phyloP scores from a whole-genome alignment of 2,888 invertebrate species.

The Microchrysa polita region DNA sequence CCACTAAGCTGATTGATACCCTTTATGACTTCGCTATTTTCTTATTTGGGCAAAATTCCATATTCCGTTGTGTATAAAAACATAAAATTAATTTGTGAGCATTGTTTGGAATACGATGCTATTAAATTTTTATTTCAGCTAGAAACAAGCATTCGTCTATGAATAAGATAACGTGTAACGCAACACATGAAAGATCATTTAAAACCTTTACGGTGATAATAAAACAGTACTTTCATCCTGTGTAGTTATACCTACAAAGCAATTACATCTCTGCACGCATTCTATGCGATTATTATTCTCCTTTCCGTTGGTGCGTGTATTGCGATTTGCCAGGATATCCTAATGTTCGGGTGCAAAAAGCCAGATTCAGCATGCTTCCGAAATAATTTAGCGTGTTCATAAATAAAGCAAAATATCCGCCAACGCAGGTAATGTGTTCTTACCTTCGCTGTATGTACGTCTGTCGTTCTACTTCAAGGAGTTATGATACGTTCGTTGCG shows the following conservation, averaged over 20 bases:
- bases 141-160: neutral
- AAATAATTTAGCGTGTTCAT: slow-evolving; percentile 3
- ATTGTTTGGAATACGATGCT: neutral
- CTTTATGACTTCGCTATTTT: too few relatives aligned
- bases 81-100: slow-evolving; percentile 6
- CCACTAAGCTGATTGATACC: too few relatives aligned
- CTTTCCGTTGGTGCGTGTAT: slow-evolving; percentile 36
- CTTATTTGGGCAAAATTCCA: neutral
- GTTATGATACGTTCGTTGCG: neutral
- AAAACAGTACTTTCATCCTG: slow-evolving; percentile 33
- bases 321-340: neutral
- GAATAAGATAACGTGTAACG: neutral
- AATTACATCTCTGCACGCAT: slow-evolving; percentile 30
- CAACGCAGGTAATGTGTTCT: slow-evolving; percentile 37
- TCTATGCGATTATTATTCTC: slow-evolving; percentile 28
- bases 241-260: slow-evolving; percentile 18
- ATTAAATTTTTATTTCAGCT: neutral
- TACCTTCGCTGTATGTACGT: slow-evolving; percentile 34
- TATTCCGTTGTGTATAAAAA: neutral
- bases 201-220: slow-evolving; percentile 40
- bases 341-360: neutral
- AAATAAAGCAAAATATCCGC: slow-evolving; percentile 36
- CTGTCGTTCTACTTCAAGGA: slow-evolving; percentile 30
- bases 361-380: neutral
- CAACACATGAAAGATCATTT: slow-evolving; percentile 22